Conservation (phyloP, 2,113 vertebrate genomes). For the Ciconia maguari region DNA sequence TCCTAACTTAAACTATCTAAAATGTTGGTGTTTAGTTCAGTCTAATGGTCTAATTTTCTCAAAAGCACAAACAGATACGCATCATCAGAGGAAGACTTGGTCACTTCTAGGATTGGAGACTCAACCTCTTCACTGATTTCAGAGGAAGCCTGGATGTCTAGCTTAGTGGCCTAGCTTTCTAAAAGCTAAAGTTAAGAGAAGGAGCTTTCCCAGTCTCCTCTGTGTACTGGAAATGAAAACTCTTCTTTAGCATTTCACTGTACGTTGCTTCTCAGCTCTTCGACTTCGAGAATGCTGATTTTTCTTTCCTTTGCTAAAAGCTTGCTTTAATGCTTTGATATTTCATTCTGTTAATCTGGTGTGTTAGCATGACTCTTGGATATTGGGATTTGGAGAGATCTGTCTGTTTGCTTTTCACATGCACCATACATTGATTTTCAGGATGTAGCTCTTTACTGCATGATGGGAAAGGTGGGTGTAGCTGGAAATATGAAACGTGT, state of each 20-base stretch:
- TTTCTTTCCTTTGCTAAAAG: background rate
- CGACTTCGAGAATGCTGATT: background rate
- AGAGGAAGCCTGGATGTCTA: background rate
- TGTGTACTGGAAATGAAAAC: background rate
- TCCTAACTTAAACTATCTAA: background rate
- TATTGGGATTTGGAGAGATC: background rate
- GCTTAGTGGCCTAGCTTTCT: background rate
- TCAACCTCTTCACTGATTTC: background rate
- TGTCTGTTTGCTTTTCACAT: background rate
- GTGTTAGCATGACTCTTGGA: background rate
- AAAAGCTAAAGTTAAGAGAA: background rate
- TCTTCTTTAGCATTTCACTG: background rate
- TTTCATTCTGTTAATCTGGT: background rate
- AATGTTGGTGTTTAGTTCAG: background rate
- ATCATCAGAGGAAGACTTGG: background rate
- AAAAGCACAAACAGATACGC: background rate
- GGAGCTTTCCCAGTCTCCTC: background rate
- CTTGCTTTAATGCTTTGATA: background rate
- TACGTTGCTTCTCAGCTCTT: background rate
- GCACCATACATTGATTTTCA: background rate
- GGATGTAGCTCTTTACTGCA: background rate
- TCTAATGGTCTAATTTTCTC: background rate
- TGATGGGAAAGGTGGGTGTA: background rate
- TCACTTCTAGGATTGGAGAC: background rate
- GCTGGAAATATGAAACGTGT: background rate